Percentiles rank a stretch among this genome's conserved stretches.
phyloP scores from a whole-genome alignment of 2,888 invertebrate genomes.

The Pteria penguin region DNA sequence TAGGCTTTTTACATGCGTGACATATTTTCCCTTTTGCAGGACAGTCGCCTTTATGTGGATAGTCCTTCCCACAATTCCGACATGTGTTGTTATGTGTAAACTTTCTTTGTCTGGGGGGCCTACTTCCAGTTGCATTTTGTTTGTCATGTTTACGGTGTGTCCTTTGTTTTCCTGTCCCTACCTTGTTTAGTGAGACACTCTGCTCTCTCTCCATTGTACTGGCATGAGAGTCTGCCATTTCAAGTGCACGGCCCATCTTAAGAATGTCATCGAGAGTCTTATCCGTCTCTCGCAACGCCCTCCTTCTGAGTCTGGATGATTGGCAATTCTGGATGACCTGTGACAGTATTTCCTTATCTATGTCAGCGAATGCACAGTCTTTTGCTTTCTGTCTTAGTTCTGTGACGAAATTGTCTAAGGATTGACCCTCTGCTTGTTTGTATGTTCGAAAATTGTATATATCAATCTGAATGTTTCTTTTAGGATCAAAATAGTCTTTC shows the following conservation, averaged over 20 bases:
- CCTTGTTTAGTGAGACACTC: background rate
- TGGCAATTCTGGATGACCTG: slow-evolving; percentile 50
- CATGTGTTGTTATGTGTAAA: too few relatives aligned
- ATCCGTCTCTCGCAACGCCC: slow-evolving; percentile 38
- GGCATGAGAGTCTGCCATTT: slow-evolving; percentile 40
- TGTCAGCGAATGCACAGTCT: slow-evolving; percentile 45
- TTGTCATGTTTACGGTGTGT: too few relatives aligned
- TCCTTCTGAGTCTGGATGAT: slow-evolving; percentile 42
- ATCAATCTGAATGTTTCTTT: slow-evolving; percentile 45
- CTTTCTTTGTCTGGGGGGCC: too few relatives aligned
- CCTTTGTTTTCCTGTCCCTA: too few relatives aligned
- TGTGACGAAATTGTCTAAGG: slow-evolving; percentile 49
- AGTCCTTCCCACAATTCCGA: too few relatives aligned
- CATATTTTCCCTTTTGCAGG: too few relatives aligned
- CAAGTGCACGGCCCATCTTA: slow-evolving; percentile 36
- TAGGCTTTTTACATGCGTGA: too few relatives aligned
- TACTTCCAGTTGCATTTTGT: too few relatives aligned
- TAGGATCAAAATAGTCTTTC: slow-evolving; percentile 37
- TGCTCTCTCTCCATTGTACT: slow-evolving; percentile 36
- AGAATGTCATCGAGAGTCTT: slow-evolving; percentile 21
- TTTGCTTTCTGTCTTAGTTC: slow-evolving; percentile 45
- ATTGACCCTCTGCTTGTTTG: slow-evolving; percentile 45
- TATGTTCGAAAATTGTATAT: slow-evolving; percentile 44
- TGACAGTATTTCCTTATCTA: slow-evolving; percentile 42
- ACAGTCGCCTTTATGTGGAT: too few relatives aligned